A percentile compares a stretch with the other conserved stretches of the same genome.
Conservation (phyloP, 2,888 invertebrate species). For the Amblyjoppa fuscipennis region DNA sequence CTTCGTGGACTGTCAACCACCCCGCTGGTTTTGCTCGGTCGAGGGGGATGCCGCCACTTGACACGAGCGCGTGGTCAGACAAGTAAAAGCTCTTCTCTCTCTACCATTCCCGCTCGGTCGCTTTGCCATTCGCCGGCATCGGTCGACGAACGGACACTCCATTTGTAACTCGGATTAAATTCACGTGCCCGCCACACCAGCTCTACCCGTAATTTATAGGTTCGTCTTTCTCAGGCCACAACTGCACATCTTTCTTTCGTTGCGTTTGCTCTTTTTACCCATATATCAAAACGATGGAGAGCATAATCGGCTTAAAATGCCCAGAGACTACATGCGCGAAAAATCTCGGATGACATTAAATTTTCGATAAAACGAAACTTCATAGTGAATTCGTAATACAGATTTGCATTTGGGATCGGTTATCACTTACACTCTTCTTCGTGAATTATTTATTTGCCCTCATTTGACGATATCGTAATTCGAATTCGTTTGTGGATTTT, state of each 20-base stretch:
- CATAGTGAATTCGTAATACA: background rate
- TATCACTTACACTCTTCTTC: background rate
- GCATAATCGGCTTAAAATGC: slow-evolving; percentile 33
- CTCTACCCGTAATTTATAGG: slow-evolving; percentile 69
- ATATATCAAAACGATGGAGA: slow-evolving; percentile 17
- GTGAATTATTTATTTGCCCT: background rate
- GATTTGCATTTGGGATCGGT: slow-evolving; percentile 1
- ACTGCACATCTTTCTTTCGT: slow-evolving; percentile 58
- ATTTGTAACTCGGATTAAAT: slow-evolving; percentile 74
- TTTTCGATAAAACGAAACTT: slow-evolving; percentile 20
- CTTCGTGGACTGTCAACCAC: slow-evolving; percentile 32
- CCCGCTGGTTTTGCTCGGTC: slow-evolving; percentile 48
- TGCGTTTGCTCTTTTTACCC: slow-evolving; percentile 13
- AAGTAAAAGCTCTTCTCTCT: slow-evolving; percentile 66
- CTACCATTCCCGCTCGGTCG: slow-evolving; percentile 8
- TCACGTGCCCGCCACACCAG: slow-evolving; percentile 62
- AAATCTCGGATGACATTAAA: slow-evolving; percentile 34
- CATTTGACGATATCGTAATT: background rate
- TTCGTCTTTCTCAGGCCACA: slow-evolving; percentile 61
- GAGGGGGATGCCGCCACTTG: slow-evolving; percentile 60
- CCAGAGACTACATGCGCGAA: background rate
- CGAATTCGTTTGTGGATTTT: background rate
- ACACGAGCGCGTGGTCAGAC: slow-evolving; percentile 68
- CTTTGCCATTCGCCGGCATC: slow-evolving; percentile 54
- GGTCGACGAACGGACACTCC: slow-evolving; percentile 71